Base-by-base conservation (phyloP, 64 coral and sea anemone genomes). In the Anthopleura sola region DNA sequence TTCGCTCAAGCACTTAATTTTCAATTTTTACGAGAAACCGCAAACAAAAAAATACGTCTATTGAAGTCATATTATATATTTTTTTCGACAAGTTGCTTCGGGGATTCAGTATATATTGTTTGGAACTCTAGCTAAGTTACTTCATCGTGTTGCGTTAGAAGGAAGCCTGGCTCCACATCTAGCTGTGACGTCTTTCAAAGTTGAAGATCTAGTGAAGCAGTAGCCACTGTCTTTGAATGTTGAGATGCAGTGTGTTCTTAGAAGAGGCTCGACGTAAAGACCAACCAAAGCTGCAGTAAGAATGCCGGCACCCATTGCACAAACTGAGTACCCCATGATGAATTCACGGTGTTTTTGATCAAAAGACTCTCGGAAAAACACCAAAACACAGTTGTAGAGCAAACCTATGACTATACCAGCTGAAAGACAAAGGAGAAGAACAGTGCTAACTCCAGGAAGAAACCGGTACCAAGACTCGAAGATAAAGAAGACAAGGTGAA, bases 401-500 rank as follows among this genome's bases (percentile, higher is more conserved):
- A 86, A 82, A 32, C 94, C 94, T 23, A 96, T 87, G 19, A 86
- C 89, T 9, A 96, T 36, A 10, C 94, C 94, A 31, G 86, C 94
- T 1, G 91, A 37, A 75, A 96, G 90, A 4, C 88, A 96, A 37
- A 89, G 69, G 18, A 92, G 3, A 1, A 96, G 54, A 6, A 92
- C 44, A 1, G 82, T 23, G 9, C 62, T 36, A 20, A 96, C 80
- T 14, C 84, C 79, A 0, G 94, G 94, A 48, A 96, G 94, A 31
- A 96, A 96, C 2, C 94, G 82, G 28, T 92, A 96, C 94, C 94
- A 96, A 68, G 90, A 75, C 10, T 86, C 94, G 2, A 96, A 86
- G 24, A 96, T 49, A 44, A 91, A 96, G 55, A 96, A 96, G 47
- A 96, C 24, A 28, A 96, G 84, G 47, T 92, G 91, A 68, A 86